phyloP scores from a whole-genome alignment of 1,140 invertebrate species.

The Meloidogyne chitwoodi region DNA sequence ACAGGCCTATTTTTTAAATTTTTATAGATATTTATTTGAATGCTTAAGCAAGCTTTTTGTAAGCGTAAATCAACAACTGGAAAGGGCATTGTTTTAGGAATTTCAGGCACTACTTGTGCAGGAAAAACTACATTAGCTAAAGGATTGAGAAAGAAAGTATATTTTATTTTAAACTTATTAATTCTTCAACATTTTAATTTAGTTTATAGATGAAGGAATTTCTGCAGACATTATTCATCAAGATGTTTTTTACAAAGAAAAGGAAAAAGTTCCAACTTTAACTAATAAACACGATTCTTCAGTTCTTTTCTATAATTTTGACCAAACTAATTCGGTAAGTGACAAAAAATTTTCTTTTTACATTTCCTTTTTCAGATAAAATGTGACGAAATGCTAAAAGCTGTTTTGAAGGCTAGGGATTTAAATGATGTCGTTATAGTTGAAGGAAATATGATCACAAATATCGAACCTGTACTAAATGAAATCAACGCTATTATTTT shows the following conservation, averaged over 20 bases:
- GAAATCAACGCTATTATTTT: constrained; percentile 24
- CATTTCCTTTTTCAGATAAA: not conserved
- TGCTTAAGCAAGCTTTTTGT: not conserved
- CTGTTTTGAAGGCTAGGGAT: not conserved
- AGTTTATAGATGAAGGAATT: not conserved
- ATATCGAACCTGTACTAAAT: constrained; percentile 1
- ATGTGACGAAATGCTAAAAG: not conserved
- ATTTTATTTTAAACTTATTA: not conserved
- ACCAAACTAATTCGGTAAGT: constrained; percentile 18
- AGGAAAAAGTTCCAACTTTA: constrained; percentile 5
- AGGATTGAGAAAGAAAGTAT: constrained; percentile 11
- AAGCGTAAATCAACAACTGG: not conserved
- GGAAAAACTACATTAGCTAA: constrained; percentile 30
- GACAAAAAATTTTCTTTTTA: not conserved
- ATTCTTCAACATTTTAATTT: not conserved
- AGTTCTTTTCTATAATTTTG: constrained; percentile 35
- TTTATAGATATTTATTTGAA: not conserved
- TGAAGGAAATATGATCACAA: constrained; percentile 37
- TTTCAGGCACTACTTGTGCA: constrained; percentile 17
- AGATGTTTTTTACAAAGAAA: constrained; percentile 21
- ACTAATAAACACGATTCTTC: not conserved
- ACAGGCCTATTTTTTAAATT: too few relatives aligned
- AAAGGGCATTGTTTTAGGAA: not conserved
- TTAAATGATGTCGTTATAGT: constrained; percentile 16
- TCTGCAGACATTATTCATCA: constrained; percentile 5